A percentile compares a stretch with the other conserved stretches of the same genome.
These are phyloP conservation scores for Menidia menidia DNA, from an alignment of 2,797 vertebrate species.

Conservation along the genomic window DNA sequence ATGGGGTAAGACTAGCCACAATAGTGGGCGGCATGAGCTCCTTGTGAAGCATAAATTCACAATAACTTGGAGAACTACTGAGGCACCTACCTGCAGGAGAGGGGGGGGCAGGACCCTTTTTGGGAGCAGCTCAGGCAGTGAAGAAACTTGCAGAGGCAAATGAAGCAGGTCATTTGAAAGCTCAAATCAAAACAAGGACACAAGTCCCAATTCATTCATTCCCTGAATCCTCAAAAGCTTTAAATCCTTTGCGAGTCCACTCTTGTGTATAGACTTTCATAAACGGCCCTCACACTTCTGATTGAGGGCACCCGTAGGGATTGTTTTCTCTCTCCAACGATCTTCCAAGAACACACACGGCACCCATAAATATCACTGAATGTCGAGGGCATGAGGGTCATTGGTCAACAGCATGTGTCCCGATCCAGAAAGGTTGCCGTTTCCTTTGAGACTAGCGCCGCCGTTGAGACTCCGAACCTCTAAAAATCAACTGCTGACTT, in stretches of 20 bases:
- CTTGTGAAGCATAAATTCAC: conserved; percentile 36
- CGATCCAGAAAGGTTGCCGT: neutral
- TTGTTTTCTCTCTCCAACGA: neutral
- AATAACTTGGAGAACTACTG: conserved; percentile 43
- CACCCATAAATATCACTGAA: too few species aligned
- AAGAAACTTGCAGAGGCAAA: conserved; percentile 52
- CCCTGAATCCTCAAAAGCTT: neutral
- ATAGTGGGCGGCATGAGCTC: conserved; percentile 39
- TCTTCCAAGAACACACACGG: too few species aligned
- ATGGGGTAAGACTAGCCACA: conserved; percentile 24
- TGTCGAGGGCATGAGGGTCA: too few species aligned
- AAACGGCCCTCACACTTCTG: conserved; percentile 5
- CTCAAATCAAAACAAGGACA: neutral
- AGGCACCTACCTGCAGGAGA: conserved; percentile 83
- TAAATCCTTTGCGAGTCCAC: neutral
- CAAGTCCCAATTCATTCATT: conserved; percentile 5
- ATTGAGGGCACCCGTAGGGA: conserved; percentile 28
- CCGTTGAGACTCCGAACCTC: neutral
- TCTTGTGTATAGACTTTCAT: conserved; percentile 4
- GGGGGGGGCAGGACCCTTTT: conserved; percentile 40
- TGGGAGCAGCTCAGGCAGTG: conserved; percentile 56
- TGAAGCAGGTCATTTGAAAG: conserved; percentile 35
- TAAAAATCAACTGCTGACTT: conserved; percentile 3
- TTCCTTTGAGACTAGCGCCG: too few species aligned
- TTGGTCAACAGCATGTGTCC: neutral